These are phyloP conservation scores for Galemys pyrenaicus DNA, from an alignment of 2,113 vertebrate genomes.

Conservation along the genomic window DNA sequence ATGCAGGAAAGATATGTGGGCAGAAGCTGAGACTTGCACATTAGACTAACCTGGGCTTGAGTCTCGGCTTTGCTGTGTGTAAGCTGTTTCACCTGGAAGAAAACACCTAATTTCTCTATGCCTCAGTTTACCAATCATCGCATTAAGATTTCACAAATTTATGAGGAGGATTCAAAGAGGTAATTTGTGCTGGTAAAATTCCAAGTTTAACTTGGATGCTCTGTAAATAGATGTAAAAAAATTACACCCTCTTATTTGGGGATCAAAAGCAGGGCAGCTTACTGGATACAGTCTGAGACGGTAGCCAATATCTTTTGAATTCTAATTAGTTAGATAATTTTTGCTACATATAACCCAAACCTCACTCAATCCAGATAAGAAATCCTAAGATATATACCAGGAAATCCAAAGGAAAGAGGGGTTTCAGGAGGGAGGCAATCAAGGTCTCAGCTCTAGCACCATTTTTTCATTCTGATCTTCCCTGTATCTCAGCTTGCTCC, in stretches of 20 bases:
- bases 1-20: background rate
- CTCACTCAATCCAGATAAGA: conserved; percentile 6
- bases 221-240: background rate
- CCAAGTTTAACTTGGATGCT: background rate
- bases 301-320: background rate
- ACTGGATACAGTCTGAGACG: background rate
- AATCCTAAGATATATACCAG: background rate
- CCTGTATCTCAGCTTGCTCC: background rate
- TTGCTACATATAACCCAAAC: background rate
- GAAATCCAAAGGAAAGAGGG: background rate
- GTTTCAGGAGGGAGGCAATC: background rate
- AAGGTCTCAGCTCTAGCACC: background rate
- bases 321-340: conserved; percentile 38
- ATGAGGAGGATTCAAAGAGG: background rate
- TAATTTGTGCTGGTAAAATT: background rate
- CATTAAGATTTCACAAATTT: background rate
- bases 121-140: background rate
- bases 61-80: background rate
- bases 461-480: background rate
- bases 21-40: background rate
- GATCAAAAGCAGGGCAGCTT: background rate
- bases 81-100: background rate
- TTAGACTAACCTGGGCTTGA: background rate
- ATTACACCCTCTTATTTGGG: background rate
- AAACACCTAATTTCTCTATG: background rate